phyloP scores from a whole-genome alignment of 2,888 invertebrate species.

The Dorcus parallelipipedus region DNA sequence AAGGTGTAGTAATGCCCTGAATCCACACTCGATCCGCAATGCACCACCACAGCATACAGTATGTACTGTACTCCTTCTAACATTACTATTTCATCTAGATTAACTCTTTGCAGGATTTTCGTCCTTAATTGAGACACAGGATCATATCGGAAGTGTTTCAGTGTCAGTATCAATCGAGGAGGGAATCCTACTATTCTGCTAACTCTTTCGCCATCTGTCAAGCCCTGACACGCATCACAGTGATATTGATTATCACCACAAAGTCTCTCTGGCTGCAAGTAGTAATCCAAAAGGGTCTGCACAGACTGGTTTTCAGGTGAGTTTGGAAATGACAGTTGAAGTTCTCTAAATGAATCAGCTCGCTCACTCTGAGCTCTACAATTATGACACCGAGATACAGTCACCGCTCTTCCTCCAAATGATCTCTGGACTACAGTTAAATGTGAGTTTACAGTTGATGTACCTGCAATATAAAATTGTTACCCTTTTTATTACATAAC shows the following conservation, averaged over 20 bases:
- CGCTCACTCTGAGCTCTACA: conserved; percentile 72
- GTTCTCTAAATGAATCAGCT: conserved; percentile 75
- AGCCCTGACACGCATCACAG: conserved; percentile 70
- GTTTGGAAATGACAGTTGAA: conserved; percentile 72
- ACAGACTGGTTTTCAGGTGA: conserved; percentile 57
- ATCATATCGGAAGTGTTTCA: conserved; percentile 78
- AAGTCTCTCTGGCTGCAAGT: conserved; percentile 72
- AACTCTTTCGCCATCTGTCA: conserved; percentile 73
- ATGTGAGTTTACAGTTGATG: conserved; percentile 7
- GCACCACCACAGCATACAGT: conserved; percentile 80
- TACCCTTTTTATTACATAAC: no score
- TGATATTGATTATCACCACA: conserved; percentile 80
- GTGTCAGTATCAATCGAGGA: conserved; percentile 72
- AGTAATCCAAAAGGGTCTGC: conserved; percentile 75
- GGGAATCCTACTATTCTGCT: conserved; percentile 71
- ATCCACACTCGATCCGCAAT: conserved; percentile 77
- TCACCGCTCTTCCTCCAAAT: conserved; percentile 74
- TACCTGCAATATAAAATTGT: conserved; percentile 16
- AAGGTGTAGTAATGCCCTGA: conserved; percentile 87
- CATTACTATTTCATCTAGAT: conserved; percentile 36
- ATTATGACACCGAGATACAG: conserved; percentile 69
- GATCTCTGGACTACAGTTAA: conserved; percentile 59
- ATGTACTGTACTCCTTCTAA: conserved; percentile 51
- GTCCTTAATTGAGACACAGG: conserved; percentile 68
- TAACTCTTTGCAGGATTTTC: conserved; percentile 66